Base-by-base conservation (phyloP, 1,140 invertebrate genomes). In the Tribolium castaneum region DNA sequence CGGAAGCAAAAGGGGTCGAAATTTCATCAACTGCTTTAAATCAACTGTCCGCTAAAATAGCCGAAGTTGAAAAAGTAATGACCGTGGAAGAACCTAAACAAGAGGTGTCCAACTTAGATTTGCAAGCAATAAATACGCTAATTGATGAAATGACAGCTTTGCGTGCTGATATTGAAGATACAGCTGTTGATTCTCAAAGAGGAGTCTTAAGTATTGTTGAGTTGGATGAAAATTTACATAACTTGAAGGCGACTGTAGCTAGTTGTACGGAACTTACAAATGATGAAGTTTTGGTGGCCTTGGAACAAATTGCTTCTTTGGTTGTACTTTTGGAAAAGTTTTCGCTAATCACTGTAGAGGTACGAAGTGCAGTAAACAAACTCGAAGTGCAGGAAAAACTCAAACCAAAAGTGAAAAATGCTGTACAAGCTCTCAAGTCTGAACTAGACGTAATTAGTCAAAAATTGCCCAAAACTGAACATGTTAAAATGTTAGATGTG, bases 321-420 rank as follows among this genome's bases (percentile, higher is more conserved):
- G n/a, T 51, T 22, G n/a, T 45, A 3, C 19, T 14, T 52, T 52
- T 80, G 30, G 62, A 80, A 50, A 72, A 73, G 16, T 39, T 80
- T 35, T 74, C 22, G 35, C 1, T 14, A 30, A 19, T 71, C 10
- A 14, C 75, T 6, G 70, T 59, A 5, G 16, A 77, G 34, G 34
- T 39, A 50, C 52, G 39, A 22, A 56, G 75, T 49, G 3, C 50
- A 14, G 0, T 70, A 0, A 39, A 19, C 13, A 62, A 62, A 30
- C 39, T 22, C 0, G 19, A 78, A 78, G 22, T 75, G 12, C 30
- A 16, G 1, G 49, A 74, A 39, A 16, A 59, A 14, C 13, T 16
- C 7, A 51, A 62, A 13, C 66, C 66, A 9, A 56, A 79, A 73
- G 12, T 79, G 6, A 52, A 77, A 56, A 71, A 75, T 6, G 79